These are phyloP conservation scores for Haliclystus octoradiatus DNA, from an alignment of 30 jellyfish, hydroid and myxozoan species.

Conservation along the genomic window DNA sequence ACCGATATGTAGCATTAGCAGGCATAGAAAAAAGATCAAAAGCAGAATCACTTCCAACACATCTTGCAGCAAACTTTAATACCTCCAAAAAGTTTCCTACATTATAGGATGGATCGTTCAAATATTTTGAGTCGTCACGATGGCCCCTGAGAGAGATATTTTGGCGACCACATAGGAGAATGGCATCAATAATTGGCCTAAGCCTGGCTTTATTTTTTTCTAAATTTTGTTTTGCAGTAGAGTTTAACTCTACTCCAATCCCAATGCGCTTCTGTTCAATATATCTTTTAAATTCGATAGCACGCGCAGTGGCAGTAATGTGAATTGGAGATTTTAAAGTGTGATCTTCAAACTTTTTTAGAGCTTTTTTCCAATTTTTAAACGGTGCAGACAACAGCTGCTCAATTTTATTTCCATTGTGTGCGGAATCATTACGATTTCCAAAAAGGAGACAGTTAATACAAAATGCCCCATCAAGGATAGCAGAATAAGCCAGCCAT, in stretches of 20 bases:
- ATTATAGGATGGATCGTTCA: neutral
- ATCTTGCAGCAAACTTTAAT: neutral
- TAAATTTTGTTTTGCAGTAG: neutral
- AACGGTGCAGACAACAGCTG: conserved; percentile 16
- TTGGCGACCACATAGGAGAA: conserved; percentile 26
- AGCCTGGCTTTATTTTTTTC: neutral
- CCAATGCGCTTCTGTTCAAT: neutral
- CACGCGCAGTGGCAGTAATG: neutral
- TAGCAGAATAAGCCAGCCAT: conserved; percentile 25
- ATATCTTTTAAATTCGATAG: neutral
- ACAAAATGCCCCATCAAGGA: conserved; percentile 37
- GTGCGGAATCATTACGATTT: conserved; percentile 1
- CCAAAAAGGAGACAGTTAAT: conserved; percentile 23
- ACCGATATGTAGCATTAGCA: conserved; percentile 45
- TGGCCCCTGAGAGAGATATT: conserved; percentile 34
- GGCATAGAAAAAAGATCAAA: conserved; percentile 7
- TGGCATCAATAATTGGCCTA: conserved; percentile 31
- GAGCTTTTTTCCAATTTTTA: conserved; percentile 8
- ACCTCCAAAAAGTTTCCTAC: neutral
- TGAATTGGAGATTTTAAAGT: neutral
- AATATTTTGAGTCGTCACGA: neutral
- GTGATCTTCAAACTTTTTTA: neutral
- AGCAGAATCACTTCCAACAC: neutral
- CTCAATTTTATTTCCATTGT: conserved; percentile 4
- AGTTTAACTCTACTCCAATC: neutral